Evolutionary conservation across 2,797 vertebrate genomes (phyloP).

Genomic region (Neosilurus hyrtlii): DNA sequence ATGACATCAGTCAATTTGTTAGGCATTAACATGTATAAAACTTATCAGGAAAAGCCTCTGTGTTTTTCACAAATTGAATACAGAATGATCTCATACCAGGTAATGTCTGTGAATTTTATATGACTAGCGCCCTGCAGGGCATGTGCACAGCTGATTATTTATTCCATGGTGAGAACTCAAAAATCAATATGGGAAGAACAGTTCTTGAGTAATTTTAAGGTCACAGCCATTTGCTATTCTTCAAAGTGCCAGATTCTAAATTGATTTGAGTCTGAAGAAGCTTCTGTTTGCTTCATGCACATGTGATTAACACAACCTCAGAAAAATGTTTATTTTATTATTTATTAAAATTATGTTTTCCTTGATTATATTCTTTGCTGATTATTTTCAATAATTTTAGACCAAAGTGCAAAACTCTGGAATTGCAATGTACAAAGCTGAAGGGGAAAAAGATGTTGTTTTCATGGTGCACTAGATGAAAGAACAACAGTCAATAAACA

Average conservation of each 20-base stretch:
- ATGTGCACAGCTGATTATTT: constrained; percentile 54
- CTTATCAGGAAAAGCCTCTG: constrained; percentile 4
- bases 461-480: constrained; percentile 18
- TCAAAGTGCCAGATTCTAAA: constrained; percentile 56
- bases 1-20: not conserved
- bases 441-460: not conserved
- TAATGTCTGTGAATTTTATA: constrained; percentile 38
- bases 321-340: not conserved
- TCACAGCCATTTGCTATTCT: constrained; percentile 56
- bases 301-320: not conserved
- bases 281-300: constrained; percentile 43
- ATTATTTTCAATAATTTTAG: not conserved
- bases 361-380: not conserved
- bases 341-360: not conserved
- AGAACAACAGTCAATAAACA: constrained; percentile 25
- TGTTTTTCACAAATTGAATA: constrained; percentile 15
- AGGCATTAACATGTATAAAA: constrained; percentile 13
- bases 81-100: constrained; percentile 33
- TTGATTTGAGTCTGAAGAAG: constrained; percentile 53
- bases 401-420: not conserved
- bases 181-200: constrained; percentile 56
- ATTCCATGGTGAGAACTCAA: constrained; percentile 53
- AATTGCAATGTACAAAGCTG: not conserved
- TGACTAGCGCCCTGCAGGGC: constrained; percentile 30
- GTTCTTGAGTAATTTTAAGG: constrained; percentile 59